phyloP scores from a whole-genome alignment of 1,140 invertebrate genomes.

The Pollicipes pollicipes region DNA sequence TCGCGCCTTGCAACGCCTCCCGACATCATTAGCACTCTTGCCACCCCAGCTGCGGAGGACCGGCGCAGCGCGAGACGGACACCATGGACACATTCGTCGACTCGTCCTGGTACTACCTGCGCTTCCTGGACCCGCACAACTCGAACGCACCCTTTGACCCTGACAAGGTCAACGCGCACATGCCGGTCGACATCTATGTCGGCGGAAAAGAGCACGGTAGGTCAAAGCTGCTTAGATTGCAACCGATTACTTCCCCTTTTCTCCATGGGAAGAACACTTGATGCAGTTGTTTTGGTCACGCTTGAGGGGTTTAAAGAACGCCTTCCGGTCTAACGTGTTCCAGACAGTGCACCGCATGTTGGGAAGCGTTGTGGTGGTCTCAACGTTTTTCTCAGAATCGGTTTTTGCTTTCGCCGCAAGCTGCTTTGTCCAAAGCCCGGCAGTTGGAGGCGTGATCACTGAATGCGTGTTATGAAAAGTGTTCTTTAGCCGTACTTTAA shows the following conservation, averaged over 20 bases:
- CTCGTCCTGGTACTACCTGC: constrained; percentile 94
- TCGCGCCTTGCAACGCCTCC: too few species aligned
- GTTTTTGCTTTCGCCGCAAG: too few species aligned
- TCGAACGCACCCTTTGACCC: constrained; percentile 20
- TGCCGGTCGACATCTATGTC: constrained; percentile 84
- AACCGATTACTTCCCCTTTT: too few species aligned
- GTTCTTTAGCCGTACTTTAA: too few species aligned
- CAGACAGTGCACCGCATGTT: too few species aligned
- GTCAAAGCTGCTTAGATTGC: constrained; percentile 4
- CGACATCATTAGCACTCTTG: too few species aligned
- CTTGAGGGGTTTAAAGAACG: constrained; percentile 3
- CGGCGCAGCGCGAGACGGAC: constrained; percentile 70
- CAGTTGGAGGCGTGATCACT: too few species aligned
- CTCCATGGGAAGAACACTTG: neutral
- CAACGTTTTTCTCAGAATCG: too few species aligned
- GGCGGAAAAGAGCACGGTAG: constrained; percentile 91
- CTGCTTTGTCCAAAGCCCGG: too few species aligned
- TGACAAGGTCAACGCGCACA: constrained; percentile 35
- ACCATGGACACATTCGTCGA: constrained; percentile 99
- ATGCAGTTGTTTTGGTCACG: constrained; percentile 3
- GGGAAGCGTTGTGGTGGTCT: too few species aligned
- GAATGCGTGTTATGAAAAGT: too few species aligned
- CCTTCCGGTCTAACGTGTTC: too few species aligned
- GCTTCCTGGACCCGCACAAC: constrained; percentile 65
- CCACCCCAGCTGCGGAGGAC: constrained; percentile 38